phyloP scores from a whole-genome alignment of 2,888 invertebrate species.

The Sphecodes monilicornis region DNA sequence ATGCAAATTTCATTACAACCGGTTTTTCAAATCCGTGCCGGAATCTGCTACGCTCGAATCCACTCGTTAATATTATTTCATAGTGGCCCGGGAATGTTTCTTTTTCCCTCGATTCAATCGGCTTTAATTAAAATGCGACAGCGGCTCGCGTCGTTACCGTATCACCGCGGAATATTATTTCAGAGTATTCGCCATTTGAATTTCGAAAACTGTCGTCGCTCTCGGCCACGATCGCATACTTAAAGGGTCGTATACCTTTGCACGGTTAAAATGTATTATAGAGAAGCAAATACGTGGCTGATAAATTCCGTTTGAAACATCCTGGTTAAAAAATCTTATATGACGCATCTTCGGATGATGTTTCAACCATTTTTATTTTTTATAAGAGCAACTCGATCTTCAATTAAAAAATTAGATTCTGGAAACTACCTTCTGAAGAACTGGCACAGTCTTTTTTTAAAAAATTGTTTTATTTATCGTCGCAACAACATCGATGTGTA shows the following conservation, averaged over 20 bases:
- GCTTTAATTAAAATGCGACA: constrained; percentile 21
- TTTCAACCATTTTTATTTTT: too few species aligned
- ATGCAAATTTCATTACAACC: not conserved
- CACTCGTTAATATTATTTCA: constrained; percentile 20
- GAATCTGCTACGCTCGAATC: not conserved
- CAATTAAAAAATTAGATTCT: too few species aligned
- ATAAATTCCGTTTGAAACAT: too few species aligned
- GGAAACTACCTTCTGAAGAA: too few species aligned
- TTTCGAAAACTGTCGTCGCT: not conserved
- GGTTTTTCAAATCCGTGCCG: not conserved
- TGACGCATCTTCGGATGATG: too few species aligned
- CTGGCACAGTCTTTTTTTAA: too few species aligned
- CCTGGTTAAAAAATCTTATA: too few species aligned
- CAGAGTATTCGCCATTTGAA: constrained; percentile 33
- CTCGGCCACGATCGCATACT: not conserved
- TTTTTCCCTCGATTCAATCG: not conserved
- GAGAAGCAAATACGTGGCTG: not conserved
- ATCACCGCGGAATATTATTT: constrained; percentile 43
- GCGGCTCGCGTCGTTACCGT: not conserved
- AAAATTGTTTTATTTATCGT: too few species aligned
- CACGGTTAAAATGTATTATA: not conserved
- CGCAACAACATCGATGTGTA: too few species aligned
- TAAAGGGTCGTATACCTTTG: not conserved
- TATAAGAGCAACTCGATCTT: too few species aligned
- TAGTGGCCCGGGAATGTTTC: not conserved